Evolutionary conservation across 2,888 invertebrate genomes (phyloP), one percentile per base, ranked within the genome.

Genomic region (Peribatodes rhomboidaria): DNA sequence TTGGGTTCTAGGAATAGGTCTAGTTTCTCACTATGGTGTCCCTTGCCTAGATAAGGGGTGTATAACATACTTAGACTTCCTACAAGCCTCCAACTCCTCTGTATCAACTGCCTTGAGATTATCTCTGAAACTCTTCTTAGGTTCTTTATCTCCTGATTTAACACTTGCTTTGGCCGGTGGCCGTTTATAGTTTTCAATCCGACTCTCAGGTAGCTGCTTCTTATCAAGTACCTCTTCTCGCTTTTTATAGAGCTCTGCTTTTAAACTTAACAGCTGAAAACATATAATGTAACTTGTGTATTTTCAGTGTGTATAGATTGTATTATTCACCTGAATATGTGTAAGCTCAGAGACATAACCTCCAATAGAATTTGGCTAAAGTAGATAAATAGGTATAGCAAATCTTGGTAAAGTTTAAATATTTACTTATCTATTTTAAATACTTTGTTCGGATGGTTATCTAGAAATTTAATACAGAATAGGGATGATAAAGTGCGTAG

Each of bases 181-280:
- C 4, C 94, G 91, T 55, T 91, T 90, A 64, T 92, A 94, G 64
- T 91, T 90, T 57, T 94, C 94, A 72, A 94, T 83, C 75, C 94
- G 94, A 60, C 94, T 84, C 61, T 92, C 87, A 1, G 94, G 92
- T 1, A 90, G 78, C 22, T 90, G 88, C 78, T 95, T 97, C 7
- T 95, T 95, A 79, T 95, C 95, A 62, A 94, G 92, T 1, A 97
- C 95, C 88, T 98, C 98, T 76, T 97, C 96, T 87, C 98, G 97
- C 86, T 98, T 98, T 68, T 96, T 94, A 49, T 97, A 85, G 14
- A 99, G 92, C 88, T 99, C 98, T 0, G 98, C 98, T 91, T 98
- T 98, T 66, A 99, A 91, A 78, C 96, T 97, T n/a, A 97, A 88
- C 55, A 97, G 82, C 94, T 95, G 81, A 20, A 81, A 81, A 49